A percentile compares a stretch with the other conserved stretches of the same genome.
phyloP scores from a whole-genome alignment of 37 sponge, comb jelly and placozoan species.

The Chondrilla cf. caribensis region DNA sequence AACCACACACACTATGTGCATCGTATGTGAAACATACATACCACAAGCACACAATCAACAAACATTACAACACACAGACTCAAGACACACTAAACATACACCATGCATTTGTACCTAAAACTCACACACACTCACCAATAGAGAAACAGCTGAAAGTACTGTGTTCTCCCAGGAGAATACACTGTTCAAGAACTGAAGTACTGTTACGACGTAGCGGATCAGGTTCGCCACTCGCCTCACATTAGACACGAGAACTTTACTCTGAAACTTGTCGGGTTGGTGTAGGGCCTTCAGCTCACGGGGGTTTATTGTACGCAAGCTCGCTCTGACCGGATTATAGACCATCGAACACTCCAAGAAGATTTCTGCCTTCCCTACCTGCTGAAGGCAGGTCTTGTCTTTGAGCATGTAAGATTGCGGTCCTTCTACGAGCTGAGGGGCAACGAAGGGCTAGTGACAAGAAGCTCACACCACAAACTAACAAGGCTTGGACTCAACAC shows the following conservation, averaged over 20 bases:
- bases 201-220: conserved; percentile 32
- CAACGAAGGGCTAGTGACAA: not conserved
- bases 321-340: conserved; percentile 82
- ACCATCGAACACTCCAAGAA: conserved; percentile 65
- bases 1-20: no score
- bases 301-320: conserved; percentile 76
- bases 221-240: conserved; percentile 39
- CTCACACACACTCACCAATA: conserved; percentile 48
- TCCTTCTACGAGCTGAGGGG: conserved; percentile 44
- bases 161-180: conserved; percentile 69
- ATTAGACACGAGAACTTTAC: conserved; percentile 65
- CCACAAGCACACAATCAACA: no score
- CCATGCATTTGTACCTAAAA: no score
- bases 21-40: no score
- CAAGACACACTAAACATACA: no score
- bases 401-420: conserved; percentile 53
- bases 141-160: conserved; percentile 31
- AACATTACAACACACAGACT: no score
- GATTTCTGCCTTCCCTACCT: conserved; percentile 27
- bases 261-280: conserved; percentile 66
- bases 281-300: conserved; percentile 66
- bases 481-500: not conserved
- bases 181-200: conserved; percentile 36
- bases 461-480: not conserved
- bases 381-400: conserved; percentile 43